Evolutionary conservation across 2,888 invertebrate species (phyloP).

Genomic region (Polyommatus icarus): DNA sequence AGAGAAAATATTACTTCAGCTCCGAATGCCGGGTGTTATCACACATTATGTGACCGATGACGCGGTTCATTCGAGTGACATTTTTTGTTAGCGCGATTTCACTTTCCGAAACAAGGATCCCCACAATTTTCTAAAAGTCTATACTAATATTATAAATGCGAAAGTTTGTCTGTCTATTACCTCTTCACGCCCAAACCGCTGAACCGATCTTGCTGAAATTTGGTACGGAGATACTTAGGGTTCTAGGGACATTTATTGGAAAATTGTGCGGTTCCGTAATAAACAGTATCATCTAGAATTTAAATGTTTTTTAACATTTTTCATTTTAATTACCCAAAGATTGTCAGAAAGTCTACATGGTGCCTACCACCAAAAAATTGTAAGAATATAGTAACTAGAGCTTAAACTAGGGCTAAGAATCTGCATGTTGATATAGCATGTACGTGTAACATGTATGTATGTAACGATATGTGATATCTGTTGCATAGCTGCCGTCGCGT

Average conservation of each 20-base stretch:
- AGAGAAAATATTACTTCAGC: conserved; percentile 24
- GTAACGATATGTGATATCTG: conserved; percentile 19
- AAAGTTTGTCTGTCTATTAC: too few relatives aligned
- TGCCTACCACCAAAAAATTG: too few relatives aligned
- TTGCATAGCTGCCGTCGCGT: conserved; percentile 47
- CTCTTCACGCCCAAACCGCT: too few relatives aligned
- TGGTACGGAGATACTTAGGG: too few relatives aligned
- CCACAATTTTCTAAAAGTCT: neutral
- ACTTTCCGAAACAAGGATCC: neutral
- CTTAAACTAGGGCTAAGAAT: neutral
- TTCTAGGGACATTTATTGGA: too few relatives aligned
- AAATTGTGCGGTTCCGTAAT: too few relatives aligned
- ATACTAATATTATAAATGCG: too few relatives aligned
- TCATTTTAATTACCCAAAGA: neutral
- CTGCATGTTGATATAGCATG: neutral
- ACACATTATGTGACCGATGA: conserved; percentile 4
- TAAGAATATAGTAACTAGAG: too few relatives aligned
- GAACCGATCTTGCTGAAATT: too few relatives aligned
- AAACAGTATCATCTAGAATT: too few relatives aligned
- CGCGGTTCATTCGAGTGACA: neutral
- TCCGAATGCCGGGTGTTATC: conserved; percentile 3
- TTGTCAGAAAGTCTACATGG: too few relatives aligned
- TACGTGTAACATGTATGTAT: neutral
- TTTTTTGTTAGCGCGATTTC: neutral
- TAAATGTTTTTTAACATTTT: too few relatives aligned